Base-by-base conservation (phyloP, 1,140 invertebrate species). In the Drosophila athabasca region DNA sequence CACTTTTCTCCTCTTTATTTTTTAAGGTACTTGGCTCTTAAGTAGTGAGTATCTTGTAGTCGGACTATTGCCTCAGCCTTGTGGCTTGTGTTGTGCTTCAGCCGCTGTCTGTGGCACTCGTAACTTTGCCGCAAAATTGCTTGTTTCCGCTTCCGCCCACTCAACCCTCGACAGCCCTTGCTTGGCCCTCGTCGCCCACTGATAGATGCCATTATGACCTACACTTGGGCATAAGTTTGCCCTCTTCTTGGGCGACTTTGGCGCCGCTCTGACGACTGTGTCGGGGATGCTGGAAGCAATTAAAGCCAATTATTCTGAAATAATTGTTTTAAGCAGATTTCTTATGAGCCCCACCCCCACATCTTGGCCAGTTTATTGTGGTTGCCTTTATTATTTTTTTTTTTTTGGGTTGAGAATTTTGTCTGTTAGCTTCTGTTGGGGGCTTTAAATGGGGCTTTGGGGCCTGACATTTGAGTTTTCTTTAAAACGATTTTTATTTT, bases 261-360 rank as follows among this genome's bases (percentile, higher is more conserved):
- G 9, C n/a, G n/a, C n/a, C n/a, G 9, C 58, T 46, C 62, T 48
- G 59, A 76, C 44, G 65, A 52, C 46, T 57, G 39, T 60, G 67
- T 67, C 61, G 68, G 49, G 64, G 65, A 45, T 73, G 61, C 73
- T 81, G 69, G 53, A 74, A 67, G 79, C 84, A 90, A 90, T 90
- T 90, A 90, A 90, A 90, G 89, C 81, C 84, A 90, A 90, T 90
- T 90, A 90, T 90, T 87, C 81, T 89, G 70, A 87, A 87, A 85
- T 90, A 90, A 90, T 90, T 90, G 89, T 84, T 90, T 90, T 89
- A 87, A 90, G 85, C 83, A 76, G 83, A 88, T 88, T 88, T 88
- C 76, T 76, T 78, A 58, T 65, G 54, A 17, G 55, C 24, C 46
- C 17, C 17, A 19, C 17, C 17, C 46, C 55, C 39, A 0, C 58